Evolutionary conservation across 2,888 invertebrate genomes (phyloP).

Genomic region (Esperia sulphurella): DNA sequence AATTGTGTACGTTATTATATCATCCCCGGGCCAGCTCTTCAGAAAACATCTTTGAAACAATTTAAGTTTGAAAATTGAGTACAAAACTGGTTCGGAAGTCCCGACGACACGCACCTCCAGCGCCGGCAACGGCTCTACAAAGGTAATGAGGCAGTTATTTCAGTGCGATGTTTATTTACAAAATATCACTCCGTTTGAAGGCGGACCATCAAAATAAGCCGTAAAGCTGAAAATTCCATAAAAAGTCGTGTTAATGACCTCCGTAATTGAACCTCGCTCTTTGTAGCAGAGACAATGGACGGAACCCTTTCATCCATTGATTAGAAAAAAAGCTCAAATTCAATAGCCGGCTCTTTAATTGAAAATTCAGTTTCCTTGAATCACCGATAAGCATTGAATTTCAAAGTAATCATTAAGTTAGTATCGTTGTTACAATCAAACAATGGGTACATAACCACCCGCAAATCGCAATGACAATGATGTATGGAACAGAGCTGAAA

Average conservation of each 20-base stretch:
- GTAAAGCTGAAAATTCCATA: conserved; percentile 77
- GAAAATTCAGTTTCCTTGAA: conserved; percentile 11
- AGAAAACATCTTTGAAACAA: conserved; percentile 21
- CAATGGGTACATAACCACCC: background rate
- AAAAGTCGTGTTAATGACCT: conserved; percentile 79
- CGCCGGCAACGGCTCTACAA: conserved; percentile 58
- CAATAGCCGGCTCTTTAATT: conserved; percentile 11
- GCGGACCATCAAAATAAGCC: conserved; percentile 78
- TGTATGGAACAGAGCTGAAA: too few species aligned
- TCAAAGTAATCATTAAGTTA: too few species aligned
- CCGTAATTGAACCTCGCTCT: conserved; percentile 69
- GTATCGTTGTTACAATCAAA: background rate
- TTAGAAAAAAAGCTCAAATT: conserved; percentile 36
- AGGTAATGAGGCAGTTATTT: conserved; percentile 77
- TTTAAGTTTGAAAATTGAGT: conserved; percentile 40
- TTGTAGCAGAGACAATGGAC: conserved; percentile 75
- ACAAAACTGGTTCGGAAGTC: conserved; percentile 52
- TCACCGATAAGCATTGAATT: background rate
- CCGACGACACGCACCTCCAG: conserved; percentile 36
- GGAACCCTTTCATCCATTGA: conserved; percentile 57
- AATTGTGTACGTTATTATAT: background rate
- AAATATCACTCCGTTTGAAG: conserved; percentile 80
- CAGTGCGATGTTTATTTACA: conserved; percentile 78
- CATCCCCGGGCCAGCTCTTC: background rate
- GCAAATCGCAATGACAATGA: too few species aligned